These are phyloP conservation scores for Podiceps cristatus DNA, from an alignment of 2,113 vertebrate species.

Conservation along the genomic window DNA sequence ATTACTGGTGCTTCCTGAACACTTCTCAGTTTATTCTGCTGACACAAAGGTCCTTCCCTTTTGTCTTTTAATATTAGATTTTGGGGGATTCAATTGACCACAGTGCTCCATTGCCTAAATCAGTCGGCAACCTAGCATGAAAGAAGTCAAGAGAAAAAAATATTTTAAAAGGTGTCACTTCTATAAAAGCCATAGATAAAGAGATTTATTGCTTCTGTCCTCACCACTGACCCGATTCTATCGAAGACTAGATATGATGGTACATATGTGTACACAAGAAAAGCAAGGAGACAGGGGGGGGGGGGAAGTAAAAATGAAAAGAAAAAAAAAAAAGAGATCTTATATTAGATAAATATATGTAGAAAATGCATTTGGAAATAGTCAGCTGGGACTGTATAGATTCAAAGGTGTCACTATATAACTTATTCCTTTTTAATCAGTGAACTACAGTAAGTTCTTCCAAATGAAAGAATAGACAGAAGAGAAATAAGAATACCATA, in stretches of 20 bases:
- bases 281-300: not conserved
- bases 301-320: too few species aligned
- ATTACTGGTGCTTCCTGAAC: constrained; percentile 35
- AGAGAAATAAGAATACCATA: not conserved
- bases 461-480: not conserved
- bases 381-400: not conserved
- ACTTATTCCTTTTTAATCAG: not conserved
- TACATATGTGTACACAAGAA: not conserved
- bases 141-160: constrained; percentile 66
- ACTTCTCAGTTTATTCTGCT: constrained; percentile 58
- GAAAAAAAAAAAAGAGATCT: not conserved
- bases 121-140: constrained; percentile 53
- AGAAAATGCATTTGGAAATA: constrained; percentile 48
- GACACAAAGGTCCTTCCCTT: constrained; percentile 54
- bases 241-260: not conserved
- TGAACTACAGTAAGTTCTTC: not conserved
- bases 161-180: constrained; percentile 68
- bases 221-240: constrained; percentile 49
- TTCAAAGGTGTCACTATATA: not conserved
- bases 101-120: constrained; percentile 50
- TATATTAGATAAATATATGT: not conserved
- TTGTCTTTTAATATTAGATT: constrained; percentile 73
- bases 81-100: constrained; percentile 63
- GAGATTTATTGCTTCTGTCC: constrained; percentile 68
- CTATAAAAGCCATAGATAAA: constrained; percentile 71